Percentiles rank a stretch among this genome's conserved stretches.
Evolutionary conservation across 2,888 invertebrate species (phyloP).

Genomic region (Scrobipalpa costella): DNA sequence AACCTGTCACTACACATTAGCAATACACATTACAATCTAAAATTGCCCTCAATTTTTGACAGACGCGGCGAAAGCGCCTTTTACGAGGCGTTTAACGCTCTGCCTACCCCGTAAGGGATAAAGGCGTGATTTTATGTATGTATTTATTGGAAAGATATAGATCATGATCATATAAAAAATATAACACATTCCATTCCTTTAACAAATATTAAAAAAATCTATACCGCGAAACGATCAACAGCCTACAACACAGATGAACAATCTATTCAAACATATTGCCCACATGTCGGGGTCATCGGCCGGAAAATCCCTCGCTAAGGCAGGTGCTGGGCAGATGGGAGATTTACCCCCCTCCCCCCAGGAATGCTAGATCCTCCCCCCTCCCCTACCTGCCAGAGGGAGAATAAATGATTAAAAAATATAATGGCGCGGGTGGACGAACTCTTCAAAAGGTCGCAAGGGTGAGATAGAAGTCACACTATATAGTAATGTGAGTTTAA

Average conservation of each 20-base stretch:
- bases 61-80: no score
- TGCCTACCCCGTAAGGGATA: no score
- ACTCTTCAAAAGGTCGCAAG: conserved; percentile 26
- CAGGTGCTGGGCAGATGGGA: conserved; percentile 59
- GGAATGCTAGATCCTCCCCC: conserved; percentile 29
- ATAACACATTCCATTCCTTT: background rate
- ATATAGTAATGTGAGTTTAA: conserved; percentile 3
- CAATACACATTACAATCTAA: no score
- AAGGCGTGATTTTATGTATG: no score
- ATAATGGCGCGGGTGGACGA: conserved; percentile 26
- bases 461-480: conserved; percentile 20
- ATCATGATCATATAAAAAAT: no score
- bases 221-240: conserved; percentile 3
- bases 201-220: background rate
- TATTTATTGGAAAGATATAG: no score
- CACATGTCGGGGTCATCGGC: conserved; percentile 47
- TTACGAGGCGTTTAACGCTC: no score
- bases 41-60: no score
- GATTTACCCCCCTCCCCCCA: conserved; percentile 40
- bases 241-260: background rate
- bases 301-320: conserved; percentile 55
- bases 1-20: no score
- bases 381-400: background rate
- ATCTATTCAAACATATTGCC: conserved; percentile 1
- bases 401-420: conserved; percentile 19